Conservation (phyloP, 2,113 vertebrate genomes). For the Macquaria australasica region DNA sequence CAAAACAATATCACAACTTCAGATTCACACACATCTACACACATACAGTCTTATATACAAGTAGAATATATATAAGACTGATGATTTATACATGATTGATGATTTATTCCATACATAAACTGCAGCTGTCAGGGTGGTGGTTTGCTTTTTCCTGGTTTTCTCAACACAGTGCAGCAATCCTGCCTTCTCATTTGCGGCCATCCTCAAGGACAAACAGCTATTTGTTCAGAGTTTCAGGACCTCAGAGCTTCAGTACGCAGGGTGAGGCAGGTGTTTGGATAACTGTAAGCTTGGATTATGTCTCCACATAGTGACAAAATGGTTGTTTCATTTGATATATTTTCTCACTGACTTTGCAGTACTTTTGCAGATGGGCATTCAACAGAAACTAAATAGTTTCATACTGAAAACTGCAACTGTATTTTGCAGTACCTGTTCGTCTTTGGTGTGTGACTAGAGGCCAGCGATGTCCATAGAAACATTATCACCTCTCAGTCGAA, state of each 20-base stretch:
- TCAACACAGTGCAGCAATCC: slow-evolving; percentile 36
- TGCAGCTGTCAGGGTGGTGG: slow-evolving; percentile 39
- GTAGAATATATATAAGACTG: background rate
- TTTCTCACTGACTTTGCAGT: slow-evolving; percentile 12
- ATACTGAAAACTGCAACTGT: slow-evolving; percentile 21
- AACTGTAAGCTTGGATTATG: slow-evolving; percentile 38
- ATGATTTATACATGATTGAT: slow-evolving; percentile 24
- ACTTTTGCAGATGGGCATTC: slow-evolving; percentile 15
- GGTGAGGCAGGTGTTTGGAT: slow-evolving; percentile 34
- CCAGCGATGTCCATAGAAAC: slow-evolving; percentile 35
- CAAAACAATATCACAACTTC: background rate
- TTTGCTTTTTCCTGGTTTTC: slow-evolving; percentile 30
- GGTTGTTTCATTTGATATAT: slow-evolving; percentile 10
- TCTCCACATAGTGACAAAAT: slow-evolving; percentile 39
- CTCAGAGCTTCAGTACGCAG: slow-evolving; percentile 35
- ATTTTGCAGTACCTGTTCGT: slow-evolving; percentile 26
- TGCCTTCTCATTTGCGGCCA: slow-evolving; percentile 49
- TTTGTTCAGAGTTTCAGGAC: slow-evolving; percentile 62
- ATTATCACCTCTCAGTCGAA: slow-evolving; percentile 60
- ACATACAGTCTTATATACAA: background rate
- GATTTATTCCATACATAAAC: slow-evolving; percentile 39
- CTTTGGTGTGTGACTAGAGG: slow-evolving; percentile 29
- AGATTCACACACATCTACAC: background rate
- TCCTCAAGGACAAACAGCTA: slow-evolving; percentile 76
- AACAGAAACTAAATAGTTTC: slow-evolving; percentile 17